These are phyloP conservation scores for Eugnorisma glareosa DNA, from an alignment of 2,888 invertebrate species.

Conservation along the genomic window DNA sequence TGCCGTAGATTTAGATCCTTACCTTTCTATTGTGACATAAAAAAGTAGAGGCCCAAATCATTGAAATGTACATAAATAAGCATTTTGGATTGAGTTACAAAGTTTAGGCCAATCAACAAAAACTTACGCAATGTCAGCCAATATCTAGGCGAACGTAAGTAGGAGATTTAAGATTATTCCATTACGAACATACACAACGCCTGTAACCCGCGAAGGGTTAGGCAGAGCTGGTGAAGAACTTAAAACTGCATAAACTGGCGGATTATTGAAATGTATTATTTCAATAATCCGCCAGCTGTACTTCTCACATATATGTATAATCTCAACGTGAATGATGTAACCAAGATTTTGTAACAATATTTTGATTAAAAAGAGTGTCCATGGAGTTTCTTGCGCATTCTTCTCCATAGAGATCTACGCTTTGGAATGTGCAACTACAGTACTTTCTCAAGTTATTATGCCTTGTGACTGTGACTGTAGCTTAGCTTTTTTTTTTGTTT, in stretches of 20 bases:
- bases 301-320: too few relatives aligned
- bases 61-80: neutral
- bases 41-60: neutral
- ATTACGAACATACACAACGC: neutral
- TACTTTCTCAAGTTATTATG: too few relatives aligned
- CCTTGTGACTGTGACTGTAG: too few relatives aligned
- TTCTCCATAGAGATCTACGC: too few relatives aligned
- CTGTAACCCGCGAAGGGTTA: neutral
- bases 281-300: too few relatives aligned
- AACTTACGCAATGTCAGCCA: neutral
- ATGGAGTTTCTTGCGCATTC: too few relatives aligned
- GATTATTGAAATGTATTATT: too few relatives aligned
- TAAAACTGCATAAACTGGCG: neutral
- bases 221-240: neutral
- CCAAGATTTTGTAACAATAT: too few relatives aligned
- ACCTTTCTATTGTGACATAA: neutral
- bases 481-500: too few relatives aligned
- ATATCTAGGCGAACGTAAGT: neutral
- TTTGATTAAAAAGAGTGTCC: too few relatives aligned
- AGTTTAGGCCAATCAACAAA: neutral
- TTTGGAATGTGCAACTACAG: too few relatives aligned
- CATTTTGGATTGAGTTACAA: neutral
- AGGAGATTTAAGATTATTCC: neutral
- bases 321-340: too few relatives aligned
- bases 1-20: neutral